These are phyloP conservation scores for Enoplosus armatus DNA, from an alignment of 2,797 vertebrate species.

Conservation along the genomic window DNA sequence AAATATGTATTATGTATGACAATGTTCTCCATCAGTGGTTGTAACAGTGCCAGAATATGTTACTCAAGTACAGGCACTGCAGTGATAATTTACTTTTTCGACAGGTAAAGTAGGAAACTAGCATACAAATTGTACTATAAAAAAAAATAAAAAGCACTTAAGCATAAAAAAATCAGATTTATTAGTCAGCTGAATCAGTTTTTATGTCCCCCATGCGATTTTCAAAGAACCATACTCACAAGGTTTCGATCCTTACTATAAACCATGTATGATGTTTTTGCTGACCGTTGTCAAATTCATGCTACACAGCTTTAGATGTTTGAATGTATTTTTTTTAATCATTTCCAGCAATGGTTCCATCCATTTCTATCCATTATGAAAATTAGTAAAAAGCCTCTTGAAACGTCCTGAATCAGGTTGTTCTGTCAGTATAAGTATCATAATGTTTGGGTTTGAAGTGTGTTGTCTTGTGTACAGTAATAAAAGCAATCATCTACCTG, in stretches of 20 bases:
- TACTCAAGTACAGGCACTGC: background rate
- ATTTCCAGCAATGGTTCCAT: too few relatives aligned
- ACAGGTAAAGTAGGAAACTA: background rate
- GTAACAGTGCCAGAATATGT: background rate
- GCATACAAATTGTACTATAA: too few relatives aligned
- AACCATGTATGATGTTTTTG: background rate
- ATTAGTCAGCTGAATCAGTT: too few relatives aligned
- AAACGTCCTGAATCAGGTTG: too few relatives aligned
- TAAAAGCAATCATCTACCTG: background rate
- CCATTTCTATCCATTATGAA: too few relatives aligned
- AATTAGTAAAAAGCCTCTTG: too few relatives aligned
- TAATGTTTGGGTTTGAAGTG: background rate
- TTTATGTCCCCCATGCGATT: background rate
- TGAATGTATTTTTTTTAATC: too few relatives aligned
- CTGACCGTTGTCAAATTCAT: background rate
- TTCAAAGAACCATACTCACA: background rate
- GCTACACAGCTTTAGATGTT: background rate
- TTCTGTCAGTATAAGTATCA: background rate
- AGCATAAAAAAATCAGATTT: too few relatives aligned
- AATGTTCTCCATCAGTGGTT: background rate
- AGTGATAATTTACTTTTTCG: background rate
- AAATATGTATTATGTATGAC: background rate
- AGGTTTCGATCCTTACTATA: background rate
- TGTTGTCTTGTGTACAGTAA: background rate
- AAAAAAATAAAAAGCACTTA: background rate